Evolutionary conservation across 1,140 invertebrate species (phyloP).

Genomic region (Paraescarpia echinospica): DNA sequence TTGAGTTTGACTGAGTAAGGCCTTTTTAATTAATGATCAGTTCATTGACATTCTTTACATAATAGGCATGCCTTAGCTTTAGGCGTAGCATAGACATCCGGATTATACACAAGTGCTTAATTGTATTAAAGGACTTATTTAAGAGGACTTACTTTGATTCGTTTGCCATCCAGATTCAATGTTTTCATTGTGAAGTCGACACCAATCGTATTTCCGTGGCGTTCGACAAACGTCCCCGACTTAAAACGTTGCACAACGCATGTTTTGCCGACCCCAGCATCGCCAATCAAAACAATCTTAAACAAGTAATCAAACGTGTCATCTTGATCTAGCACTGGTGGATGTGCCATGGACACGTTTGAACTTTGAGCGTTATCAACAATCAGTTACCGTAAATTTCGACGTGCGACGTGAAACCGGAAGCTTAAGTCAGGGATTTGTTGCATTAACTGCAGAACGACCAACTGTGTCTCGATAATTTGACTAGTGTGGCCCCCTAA

Average conservation of each 20-base stretch:
- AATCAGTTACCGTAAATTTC: not conserved
- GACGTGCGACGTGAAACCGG: not conserved
- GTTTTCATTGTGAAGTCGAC: slow-evolving; percentile 98
- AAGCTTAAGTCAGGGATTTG: not conserved
- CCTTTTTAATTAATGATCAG: too few relatives aligned
- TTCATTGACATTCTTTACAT: too few relatives aligned
- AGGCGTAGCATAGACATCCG: too few relatives aligned
- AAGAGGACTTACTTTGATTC: slow-evolving; percentile 77
- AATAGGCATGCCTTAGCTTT: too few relatives aligned
- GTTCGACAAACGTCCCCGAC: slow-evolving; percentile 88
- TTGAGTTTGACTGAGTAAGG: too few relatives aligned
- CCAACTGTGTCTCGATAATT: not conserved
- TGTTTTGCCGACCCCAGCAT: slow-evolving; percentile 58
- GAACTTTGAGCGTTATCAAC: not conserved
- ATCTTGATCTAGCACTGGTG: slow-evolving; percentile 42
- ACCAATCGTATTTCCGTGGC: slow-evolving; percentile 91
- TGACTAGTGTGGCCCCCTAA: not conserved
- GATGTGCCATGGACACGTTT: slow-evolving; percentile 18
- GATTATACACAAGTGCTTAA: too few relatives aligned
- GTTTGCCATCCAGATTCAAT: slow-evolving; percentile 85
- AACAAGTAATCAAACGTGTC: slow-evolving; percentile 57
- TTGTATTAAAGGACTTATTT: not conserved
- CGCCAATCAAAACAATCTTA: slow-evolving; percentile 58
- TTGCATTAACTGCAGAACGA: not conserved
- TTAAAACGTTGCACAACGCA: slow-evolving; percentile 82